Percentiles rank a stretch among this genome's conserved stretches.
Conservation (phyloP, 2,797 vertebrate genomes). For the Ctenopoma multispine region DNA sequence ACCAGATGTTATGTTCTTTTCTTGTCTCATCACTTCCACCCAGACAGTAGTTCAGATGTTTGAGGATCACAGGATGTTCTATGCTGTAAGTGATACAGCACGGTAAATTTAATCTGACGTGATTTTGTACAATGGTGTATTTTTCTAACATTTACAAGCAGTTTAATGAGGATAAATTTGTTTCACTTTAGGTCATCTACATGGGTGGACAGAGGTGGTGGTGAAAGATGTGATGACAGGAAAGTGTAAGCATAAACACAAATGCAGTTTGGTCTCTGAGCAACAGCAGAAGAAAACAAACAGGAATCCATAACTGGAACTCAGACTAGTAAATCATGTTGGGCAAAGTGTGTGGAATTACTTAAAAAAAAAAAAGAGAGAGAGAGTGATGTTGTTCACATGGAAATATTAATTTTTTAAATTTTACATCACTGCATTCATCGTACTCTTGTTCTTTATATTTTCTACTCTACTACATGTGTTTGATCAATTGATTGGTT, state of each 20-base stretch:
- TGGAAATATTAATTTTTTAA: no score
- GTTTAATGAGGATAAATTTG: slow-evolving; percentile 38
- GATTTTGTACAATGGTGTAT: neutral
- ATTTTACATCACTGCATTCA: no score
- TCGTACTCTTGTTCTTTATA: neutral
- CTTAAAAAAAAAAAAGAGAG: no score
- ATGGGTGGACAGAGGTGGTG: slow-evolving; percentile 30
- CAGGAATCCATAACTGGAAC: neutral
- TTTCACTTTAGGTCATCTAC: slow-evolving; percentile 27
- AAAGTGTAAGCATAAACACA: slow-evolving; percentile 40
- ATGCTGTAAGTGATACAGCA: no score
- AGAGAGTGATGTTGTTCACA: no score
- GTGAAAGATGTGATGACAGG: slow-evolving; percentile 23
- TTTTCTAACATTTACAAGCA: slow-evolving; percentile 30
- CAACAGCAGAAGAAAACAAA: slow-evolving; percentile 32
- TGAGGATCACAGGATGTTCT: neutral
- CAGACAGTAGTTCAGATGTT: neutral
- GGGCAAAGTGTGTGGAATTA: slow-evolving; percentile 17
- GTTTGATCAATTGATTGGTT: no score
- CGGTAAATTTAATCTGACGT: no score
- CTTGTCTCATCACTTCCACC: no score
- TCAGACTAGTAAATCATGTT: slow-evolving; percentile 4
- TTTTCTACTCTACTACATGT: neutral
- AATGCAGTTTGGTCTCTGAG: slow-evolving; percentile 51
- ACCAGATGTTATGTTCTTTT: neutral